Evolutionary conservation across 2,888 invertebrate species (phyloP), one percentile per base, ranked within the genome.

Genomic region (Cheilosia scutellata): DNA sequence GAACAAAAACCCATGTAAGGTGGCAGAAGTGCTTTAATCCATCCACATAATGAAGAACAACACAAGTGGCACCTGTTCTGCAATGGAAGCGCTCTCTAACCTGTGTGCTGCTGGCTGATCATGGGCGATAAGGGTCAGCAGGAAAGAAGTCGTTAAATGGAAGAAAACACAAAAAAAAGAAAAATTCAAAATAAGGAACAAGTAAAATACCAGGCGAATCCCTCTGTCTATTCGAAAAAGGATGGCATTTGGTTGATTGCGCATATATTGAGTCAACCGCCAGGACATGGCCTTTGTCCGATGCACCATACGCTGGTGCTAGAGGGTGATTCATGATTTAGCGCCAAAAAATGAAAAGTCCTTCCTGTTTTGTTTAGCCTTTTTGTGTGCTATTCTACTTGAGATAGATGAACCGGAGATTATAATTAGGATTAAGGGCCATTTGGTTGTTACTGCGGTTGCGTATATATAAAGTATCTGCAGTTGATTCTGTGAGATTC

Each of bases 191-290:
- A 57, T 60, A 57, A 37, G 57, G 60, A 49, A 77, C 71, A 66
- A 66, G 40, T 76, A 76, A 75, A 49, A 55, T 29, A 70, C 49
- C 49, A 65, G 11, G 49, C 49, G 51, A 65, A 66, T 57, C 75
- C 47, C 53, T 65, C n/a, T 49, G 75, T 65, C 65, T 47, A 65
- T 75, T 20, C 49, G 49, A 40, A 82, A 84, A 86, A 86, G 82
- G 86, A 86, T 82, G 63, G 82, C 86, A 86, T 86, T 86, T 86
- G 86, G 86, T 82, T 86, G 86, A 86, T 86, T 86, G 86, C 82
- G 82, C 82, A 82, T 82, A 86, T 86, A 82, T 82, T 82, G 86
- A 76, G 82, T 82, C 86, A 86, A 86, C 76, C 82, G 72, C 57
- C 82, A 82, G 86, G 86, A 86, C 68, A 76, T 68, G 66, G 55